Percentiles rank a stretch among this genome's conserved stretches.
These are phyloP conservation scores for Myathropa florea DNA, from an alignment of 2,888 invertebrate genomes.

Conservation along the genomic window DNA sequence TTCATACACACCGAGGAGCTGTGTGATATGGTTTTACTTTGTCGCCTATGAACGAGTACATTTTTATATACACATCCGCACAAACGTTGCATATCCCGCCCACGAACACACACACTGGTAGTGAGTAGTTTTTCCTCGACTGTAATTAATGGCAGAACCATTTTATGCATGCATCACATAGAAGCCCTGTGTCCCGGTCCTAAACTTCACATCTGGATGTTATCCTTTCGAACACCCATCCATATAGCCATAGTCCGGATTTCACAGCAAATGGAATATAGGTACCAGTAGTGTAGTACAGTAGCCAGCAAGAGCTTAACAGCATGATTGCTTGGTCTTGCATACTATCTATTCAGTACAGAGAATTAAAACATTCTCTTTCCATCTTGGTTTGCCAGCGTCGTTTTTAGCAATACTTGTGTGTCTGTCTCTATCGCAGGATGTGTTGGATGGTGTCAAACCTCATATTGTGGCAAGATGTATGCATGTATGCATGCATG, in stretches of 20 bases:
- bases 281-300: slow-evolving; percentile 10
- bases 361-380: slow-evolving; percentile 66
- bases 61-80: neutral
- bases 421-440: slow-evolving; percentile 18
- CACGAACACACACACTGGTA: slow-evolving; percentile 10
- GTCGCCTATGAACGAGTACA: slow-evolving; percentile 38
- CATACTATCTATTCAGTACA: slow-evolving; percentile 69
- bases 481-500: slow-evolving; percentile 6
- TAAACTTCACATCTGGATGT: slow-evolving; percentile 68
- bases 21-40: slow-evolving; percentile 57
- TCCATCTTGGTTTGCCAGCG: slow-evolving; percentile 1
- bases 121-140: slow-evolving; percentile 55
- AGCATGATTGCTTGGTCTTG: slow-evolving; percentile 71
- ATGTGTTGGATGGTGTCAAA: slow-evolving; percentile 67
- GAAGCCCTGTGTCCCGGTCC: slow-evolving; percentile 54
- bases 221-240: slow-evolving; percentile 68
- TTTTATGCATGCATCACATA: slow-evolving; percentile 69
- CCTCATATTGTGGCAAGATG: slow-evolving; percentile 65
- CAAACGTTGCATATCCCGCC: neutral
- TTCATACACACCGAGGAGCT: slow-evolving; percentile 10
- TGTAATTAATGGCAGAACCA: slow-evolving; percentile 69
- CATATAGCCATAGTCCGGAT: slow-evolving; percentile 25
- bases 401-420: neutral
- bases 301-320: slow-evolving; percentile 67
- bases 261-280: slow-evolving; percentile 33